A percentile compares a stretch with the other conserved stretches of the same genome.
These are phyloP conservation scores for Brachionus rubens DNA, from an alignment of 1,140 invertebrate genomes.

Conservation along the genomic window DNA sequence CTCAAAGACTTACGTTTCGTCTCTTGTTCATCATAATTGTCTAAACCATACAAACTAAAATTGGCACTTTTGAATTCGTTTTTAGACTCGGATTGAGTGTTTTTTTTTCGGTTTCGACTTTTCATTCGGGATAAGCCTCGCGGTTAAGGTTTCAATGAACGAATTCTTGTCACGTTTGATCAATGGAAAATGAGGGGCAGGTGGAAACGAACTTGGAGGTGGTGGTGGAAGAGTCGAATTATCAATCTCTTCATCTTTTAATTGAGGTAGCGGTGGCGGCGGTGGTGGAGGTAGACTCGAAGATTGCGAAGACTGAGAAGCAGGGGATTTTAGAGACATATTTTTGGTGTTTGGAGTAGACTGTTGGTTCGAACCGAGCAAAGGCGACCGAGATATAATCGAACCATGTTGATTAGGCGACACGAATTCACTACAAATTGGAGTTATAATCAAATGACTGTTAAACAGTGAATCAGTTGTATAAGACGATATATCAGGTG, in stretches of 20 bases:
- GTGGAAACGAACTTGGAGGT: background rate
- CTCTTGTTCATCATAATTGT: slow-evolving; percentile 23
- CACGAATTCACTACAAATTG: slow-evolving; percentile 29
- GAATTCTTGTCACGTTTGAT: background rate
- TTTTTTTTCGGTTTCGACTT: background rate
- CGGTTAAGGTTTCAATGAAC: too few relatives aligned
- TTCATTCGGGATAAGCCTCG: too few relatives aligned
- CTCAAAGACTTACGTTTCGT: background rate
- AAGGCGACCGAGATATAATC: slow-evolving; percentile 2
- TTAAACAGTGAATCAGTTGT: slow-evolving; percentile 32
- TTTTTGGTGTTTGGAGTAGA: background rate
- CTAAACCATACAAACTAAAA: slow-evolving; percentile 37
- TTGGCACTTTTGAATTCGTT: background rate
- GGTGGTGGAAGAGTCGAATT: background rate
- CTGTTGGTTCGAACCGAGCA: background rate
- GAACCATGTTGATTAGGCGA: slow-evolving; percentile 18
- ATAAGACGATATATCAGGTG: slow-evolving; percentile 7
- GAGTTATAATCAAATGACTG: slow-evolving; percentile 40
- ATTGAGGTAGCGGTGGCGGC: background rate
- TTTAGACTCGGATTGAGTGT: background rate
- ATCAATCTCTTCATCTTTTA: background rate
- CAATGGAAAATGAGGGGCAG: background rate
- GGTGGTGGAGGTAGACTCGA: background rate
- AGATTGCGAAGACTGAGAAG: background rate
- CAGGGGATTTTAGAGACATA: slow-evolving; percentile 1